A percentile compares a stretch with the other conserved stretches of the same genome.
Conservation (phyloP, 2,113 vertebrate species). For the Osmerus eperlanus region DNA sequence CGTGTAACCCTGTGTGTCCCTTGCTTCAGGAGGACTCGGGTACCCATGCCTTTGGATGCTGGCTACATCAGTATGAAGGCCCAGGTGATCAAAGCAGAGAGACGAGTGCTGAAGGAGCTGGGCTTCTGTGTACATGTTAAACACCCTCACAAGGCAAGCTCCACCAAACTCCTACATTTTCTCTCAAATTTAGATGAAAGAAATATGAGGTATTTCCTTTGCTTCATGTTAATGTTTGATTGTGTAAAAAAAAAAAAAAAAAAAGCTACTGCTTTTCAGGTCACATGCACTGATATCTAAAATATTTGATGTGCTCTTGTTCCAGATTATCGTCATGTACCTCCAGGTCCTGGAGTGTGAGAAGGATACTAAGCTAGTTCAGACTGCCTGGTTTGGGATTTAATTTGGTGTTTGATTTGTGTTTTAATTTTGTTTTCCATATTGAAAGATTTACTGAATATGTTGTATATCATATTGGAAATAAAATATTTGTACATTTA, state of each 20-base stretch:
- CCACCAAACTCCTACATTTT: background rate
- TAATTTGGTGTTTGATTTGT: background rate
- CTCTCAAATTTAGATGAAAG: too few species aligned
- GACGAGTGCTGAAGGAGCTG: conserved; percentile 82
- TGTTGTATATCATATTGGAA: background rate
- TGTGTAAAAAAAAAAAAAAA: too few species aligned
- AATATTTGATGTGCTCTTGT: conserved; percentile 21
- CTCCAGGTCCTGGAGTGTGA: conserved; percentile 89
- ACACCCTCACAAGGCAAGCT: conserved; percentile 83
- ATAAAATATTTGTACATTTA: background rate
- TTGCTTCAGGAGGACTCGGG: conserved; percentile 63
- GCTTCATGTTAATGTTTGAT: too few species aligned
- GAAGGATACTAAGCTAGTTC: conserved; percentile 84
- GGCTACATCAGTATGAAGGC: conserved; percentile 82
- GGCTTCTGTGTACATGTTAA: conserved; percentile 89
- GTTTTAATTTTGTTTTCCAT: too few species aligned
- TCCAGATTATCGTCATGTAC: conserved; percentile 91
- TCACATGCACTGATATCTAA: background rate
- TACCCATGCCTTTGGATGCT: conserved; percentile 78
- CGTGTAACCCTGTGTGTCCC: background rate
- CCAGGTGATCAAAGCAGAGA: conserved; percentile 83
- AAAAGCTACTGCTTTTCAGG: background rate
- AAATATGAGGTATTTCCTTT: too few species aligned
- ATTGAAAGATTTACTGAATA: background rate
- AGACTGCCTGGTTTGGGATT: conserved; percentile 85